Evolutionary conservation across 2,113 vertebrate species (phyloP).

Genomic region (Xenotilapia caudafasciata): DNA sequence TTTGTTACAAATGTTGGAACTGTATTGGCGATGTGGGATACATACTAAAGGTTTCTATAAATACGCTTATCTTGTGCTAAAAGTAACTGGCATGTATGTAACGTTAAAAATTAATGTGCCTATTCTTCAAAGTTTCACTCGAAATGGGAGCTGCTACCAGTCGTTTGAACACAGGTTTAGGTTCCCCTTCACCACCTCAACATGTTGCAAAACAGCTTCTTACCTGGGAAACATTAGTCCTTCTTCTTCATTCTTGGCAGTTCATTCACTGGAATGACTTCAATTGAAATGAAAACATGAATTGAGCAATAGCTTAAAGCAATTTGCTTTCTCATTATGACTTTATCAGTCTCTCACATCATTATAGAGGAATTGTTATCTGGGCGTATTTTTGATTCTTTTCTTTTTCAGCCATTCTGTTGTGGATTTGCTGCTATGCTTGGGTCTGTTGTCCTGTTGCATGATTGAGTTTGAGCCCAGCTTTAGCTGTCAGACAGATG

Average conservation of each 20-base stretch:
- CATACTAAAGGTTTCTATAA: rapidly evolving
- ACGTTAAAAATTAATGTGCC: rapidly evolving
- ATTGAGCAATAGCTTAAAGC: background rate
- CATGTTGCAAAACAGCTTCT: background rate
- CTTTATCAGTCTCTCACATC: background rate
- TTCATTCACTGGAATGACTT: background rate
- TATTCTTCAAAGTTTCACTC: background rate
- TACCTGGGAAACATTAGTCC: background rate
- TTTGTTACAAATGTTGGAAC: background rate
- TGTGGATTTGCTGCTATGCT: background rate
- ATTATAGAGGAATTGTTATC: background rate
- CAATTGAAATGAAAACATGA: background rate
- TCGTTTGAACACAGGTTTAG: background rate
- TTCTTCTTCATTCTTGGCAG: background rate
- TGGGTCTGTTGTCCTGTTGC: background rate
- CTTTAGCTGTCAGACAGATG: background rate
- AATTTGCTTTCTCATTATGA: background rate
- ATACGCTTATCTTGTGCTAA: background rate
- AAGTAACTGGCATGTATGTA: background rate
- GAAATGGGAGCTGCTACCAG: background rate
- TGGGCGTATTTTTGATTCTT: background rate
- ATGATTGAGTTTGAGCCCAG: background rate
- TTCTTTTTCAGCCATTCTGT: background rate
- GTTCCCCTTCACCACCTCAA: rapidly evolving
- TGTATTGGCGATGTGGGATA: background rate